phyloP scores from a whole-genome alignment of 2,888 invertebrate genomes.

The Leptopilina syphax region DNA sequence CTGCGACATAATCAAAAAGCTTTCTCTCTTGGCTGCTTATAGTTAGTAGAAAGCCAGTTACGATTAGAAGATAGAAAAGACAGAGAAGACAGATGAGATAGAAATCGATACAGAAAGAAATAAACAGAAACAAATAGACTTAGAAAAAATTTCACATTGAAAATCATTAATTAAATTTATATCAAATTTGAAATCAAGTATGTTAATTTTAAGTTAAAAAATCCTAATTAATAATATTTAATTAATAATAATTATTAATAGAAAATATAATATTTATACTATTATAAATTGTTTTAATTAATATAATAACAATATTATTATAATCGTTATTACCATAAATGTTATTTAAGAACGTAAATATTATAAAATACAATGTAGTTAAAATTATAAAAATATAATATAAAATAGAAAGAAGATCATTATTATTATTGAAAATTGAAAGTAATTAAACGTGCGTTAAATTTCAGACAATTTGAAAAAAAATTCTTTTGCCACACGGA shows the following conservation, averaged over 20 bases:
- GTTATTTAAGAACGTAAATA: too few species aligned
- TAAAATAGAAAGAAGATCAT: too few species aligned
- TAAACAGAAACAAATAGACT: slow-evolving; percentile 49
- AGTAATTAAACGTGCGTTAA: slow-evolving; percentile 45
- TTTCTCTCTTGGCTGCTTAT: slow-evolving; percentile 53
- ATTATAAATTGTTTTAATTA: too few species aligned
- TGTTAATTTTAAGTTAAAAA: neutral
- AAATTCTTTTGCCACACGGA: slow-evolving; percentile 42
- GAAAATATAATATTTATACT: too few species aligned
- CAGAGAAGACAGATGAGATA: neutral
- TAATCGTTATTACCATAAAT: too few species aligned
- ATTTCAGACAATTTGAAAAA: slow-evolving; percentile 46
- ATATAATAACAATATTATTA: too few species aligned
- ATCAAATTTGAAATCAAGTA: too few species aligned
- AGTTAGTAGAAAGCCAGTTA: slow-evolving; percentile 67
- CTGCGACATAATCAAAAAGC: slow-evolving; percentile 63
- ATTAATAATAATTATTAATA: too few species aligned
- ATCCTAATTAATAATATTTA: too few species aligned
- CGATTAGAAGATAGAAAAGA: slow-evolving; percentile 53
- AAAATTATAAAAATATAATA: too few species aligned
- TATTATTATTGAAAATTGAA: neutral
- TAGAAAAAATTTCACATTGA: slow-evolving; percentile 14
- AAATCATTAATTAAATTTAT: too few species aligned
- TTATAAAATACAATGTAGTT: too few species aligned
- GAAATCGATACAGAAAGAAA: slow-evolving; percentile 40